Percentiles rank a stretch among this genome's conserved stretches.
Conservation (phyloP, 2,888 invertebrate genomes). For the Mesochorus sp. region DNA sequence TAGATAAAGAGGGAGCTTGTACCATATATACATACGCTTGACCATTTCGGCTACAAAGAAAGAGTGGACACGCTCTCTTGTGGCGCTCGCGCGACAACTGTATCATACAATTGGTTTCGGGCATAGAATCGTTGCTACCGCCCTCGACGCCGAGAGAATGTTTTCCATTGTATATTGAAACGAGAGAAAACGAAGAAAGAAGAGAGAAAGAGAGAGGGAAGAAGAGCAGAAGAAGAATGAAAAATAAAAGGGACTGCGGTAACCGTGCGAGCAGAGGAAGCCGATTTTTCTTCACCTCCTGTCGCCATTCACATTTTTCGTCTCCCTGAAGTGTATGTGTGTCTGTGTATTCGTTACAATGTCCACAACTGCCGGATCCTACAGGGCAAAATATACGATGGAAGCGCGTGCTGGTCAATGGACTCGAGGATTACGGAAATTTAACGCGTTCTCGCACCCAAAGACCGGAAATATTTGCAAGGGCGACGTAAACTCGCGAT, state of each 20-base stretch:
- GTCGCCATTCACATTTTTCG: conserved; percentile 36
- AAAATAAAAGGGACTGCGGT: conserved; percentile 18
- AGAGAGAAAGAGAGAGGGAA: background rate
- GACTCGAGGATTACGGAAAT: conserved; percentile 70
- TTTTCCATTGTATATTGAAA: conserved; percentile 64
- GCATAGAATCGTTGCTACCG: conserved; percentile 66
- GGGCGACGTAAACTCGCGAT: background rate
- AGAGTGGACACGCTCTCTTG: conserved; percentile 52
- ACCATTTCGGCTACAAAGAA: conserved; percentile 57
- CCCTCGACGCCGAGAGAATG: conserved; percentile 68
- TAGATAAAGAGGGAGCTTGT: conserved; percentile 38
- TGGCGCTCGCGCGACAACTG: conserved; percentile 71
- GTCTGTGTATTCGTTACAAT: background rate
- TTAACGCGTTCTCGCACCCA: conserved; percentile 37
- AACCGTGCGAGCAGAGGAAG: conserved; percentile 28
- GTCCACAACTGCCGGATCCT: conserved; percentile 1
- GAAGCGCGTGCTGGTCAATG: conserved; percentile 75
- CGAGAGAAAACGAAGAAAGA: background rate
- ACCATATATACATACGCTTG: conserved; percentile 48
- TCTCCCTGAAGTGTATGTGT: conserved; percentile 17
- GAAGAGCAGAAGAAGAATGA: background rate
- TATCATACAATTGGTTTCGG: conserved; percentile 73
- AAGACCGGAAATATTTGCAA: background rate
- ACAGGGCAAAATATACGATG: conserved; percentile 45
- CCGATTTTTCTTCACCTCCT: conserved; percentile 31